These are phyloP conservation scores for Eupithecia pulchellata DNA, from an alignment of 2,888 invertebrate genomes.

Conservation along the genomic window DNA sequence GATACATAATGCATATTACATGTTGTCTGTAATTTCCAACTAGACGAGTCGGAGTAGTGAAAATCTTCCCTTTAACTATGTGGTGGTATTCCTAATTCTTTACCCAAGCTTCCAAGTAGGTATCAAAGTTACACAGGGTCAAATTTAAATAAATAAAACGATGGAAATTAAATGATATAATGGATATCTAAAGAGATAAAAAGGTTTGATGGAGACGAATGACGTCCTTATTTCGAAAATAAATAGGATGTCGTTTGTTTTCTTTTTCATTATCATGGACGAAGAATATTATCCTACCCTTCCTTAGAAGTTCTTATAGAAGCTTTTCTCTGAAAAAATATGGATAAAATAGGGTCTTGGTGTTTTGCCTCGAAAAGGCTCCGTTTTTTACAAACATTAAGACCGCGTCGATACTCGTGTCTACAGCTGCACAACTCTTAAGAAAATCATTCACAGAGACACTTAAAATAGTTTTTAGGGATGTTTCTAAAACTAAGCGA, in stretches of 20 bases:
- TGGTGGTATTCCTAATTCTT: neutral
- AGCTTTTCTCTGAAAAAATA: neutral
- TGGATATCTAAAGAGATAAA: neutral
- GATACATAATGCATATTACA: no score
- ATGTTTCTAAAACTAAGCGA: neutral
- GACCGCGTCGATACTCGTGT: neutral
- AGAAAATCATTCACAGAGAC: neutral
- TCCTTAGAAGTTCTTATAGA: neutral
- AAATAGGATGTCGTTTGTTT: neutral
- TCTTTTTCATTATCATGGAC: neutral
- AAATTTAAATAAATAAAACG: neutral
- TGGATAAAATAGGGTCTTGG: no score
- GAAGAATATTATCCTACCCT: neutral
- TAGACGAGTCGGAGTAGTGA: no score
- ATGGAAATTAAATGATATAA: neutral
- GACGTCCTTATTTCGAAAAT: neutral
- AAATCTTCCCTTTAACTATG: no score
- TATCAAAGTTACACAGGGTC: neutral
- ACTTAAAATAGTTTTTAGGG: neutral
- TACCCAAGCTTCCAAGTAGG: no score
- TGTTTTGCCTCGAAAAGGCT: no score
- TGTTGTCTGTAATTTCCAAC: no score
- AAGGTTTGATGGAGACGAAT: neutral
- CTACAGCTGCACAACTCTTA: neutral
- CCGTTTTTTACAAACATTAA: neutral